Percentiles rank a stretch among this genome's conserved stretches.
Evolutionary conservation across 2,797 vertebrate species (phyloP).

Genomic region (Falco concolor): DNA sequence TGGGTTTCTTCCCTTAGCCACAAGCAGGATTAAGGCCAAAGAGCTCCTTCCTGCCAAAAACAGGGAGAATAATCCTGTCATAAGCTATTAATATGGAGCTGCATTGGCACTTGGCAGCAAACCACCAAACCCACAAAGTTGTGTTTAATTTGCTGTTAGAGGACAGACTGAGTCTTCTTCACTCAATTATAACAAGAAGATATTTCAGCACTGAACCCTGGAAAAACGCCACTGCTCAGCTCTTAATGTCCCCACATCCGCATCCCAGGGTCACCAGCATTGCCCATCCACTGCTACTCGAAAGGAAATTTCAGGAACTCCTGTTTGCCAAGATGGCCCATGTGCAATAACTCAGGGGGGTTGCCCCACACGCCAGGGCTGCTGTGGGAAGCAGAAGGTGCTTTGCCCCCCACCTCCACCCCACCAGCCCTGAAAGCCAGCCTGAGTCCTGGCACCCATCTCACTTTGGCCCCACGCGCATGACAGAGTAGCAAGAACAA

Average conservation of each 20-base stretch:
- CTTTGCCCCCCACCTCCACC: neutral
- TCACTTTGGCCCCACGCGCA: neutral
- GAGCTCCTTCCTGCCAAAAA: conserved; percentile 66
- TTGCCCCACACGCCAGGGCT: rapidly evolving
- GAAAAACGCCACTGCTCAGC: neutral
- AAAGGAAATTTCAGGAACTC: neutral
- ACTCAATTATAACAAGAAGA: neutral
- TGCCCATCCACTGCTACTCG: neutral
- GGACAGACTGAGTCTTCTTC: conserved; percentile 32
- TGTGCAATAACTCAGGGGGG: neutral
- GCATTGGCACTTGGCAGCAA: conserved; percentile 65
- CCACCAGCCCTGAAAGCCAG: neutral
- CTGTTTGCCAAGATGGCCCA: neutral
- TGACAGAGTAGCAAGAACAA: neutral
- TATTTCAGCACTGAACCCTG: neutral
- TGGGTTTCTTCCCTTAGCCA: conserved; percentile 20
- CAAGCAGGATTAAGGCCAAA: conserved; percentile 54
- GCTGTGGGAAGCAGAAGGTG: neutral
- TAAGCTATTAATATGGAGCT: conserved; percentile 68
- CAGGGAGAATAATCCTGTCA: conserved; percentile 69
- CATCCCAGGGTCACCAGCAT: rapidly evolving
- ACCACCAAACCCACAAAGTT: conserved; percentile 69
- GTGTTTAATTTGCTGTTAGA: conserved; percentile 70
- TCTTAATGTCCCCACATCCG: neutral
- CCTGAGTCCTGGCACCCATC: neutral